Evolutionary conservation across 2,888 invertebrate genomes (phyloP), one percentile per base, ranked within the genome.

Genomic region (Agriotes lineatus): DNA sequence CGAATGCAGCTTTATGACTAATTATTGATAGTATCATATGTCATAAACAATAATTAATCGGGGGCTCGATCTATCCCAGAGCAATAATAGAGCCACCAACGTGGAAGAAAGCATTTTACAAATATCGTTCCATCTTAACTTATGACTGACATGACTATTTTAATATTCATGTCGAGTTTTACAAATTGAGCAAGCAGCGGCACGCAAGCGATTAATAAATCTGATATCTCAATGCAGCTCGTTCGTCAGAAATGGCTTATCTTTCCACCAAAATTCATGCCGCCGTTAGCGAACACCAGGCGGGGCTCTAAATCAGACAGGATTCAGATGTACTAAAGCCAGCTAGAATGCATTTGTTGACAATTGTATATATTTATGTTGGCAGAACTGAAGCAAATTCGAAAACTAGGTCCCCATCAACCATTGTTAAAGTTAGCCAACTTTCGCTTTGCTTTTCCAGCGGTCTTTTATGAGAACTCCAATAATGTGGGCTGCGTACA

Each of bases 181-280:
- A 59, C 59, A 59, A 59, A 59, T 44, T 59, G 59, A 44, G 60
- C 33, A 48, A 45, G 60, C 35, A 60, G 44, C 35, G 20, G 45
- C 60, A 62, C 61, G 52, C 61, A 22, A 62, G 16, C 37, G 52
- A 54, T 62, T 62, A 62, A 58, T 64, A 54, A 56, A 54, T 61
- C 52, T 56, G 61, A 61, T 67, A 67, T 45, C 54, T 48, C 57
- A 64, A 57, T 64, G 57, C 35, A 64, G 48, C 45, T 64, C 35
- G 45, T 67, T 61, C 45, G 56, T 61, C 60, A 67, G 45, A 45
- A 66, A 58, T 50, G 66, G 42, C 44, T 66, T 66, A 66, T 66
- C 67, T 61, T 50, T 65, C 58, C 61, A 45, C 60, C 35, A 48
- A 54, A 54, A 62, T 61, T 61, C 56, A 56, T 56, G 56, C 18